Base-by-base conservation (phyloP, 92 coral and sea anemone genomes). In the Siderastrea radians region DNA sequence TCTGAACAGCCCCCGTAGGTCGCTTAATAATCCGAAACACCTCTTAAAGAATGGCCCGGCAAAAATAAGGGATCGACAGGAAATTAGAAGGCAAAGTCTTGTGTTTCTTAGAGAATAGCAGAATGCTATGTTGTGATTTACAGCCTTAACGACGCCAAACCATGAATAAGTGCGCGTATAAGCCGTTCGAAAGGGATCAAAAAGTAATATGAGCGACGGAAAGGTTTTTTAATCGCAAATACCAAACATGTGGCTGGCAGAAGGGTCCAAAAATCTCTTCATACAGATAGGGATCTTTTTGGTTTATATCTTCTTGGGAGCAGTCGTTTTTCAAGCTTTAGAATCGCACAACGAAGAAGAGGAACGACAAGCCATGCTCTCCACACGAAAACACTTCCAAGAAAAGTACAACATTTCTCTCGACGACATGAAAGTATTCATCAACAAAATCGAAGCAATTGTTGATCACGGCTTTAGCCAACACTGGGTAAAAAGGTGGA, bases 401-500 rank as follows among this genome's bases (percentile, higher is more conserved):
- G 19, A 68, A 19, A 95, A 94, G 73, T 98, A 95, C 83, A 98
- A 98, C 80, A 96, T 98, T 17, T 90, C 91, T 19, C 96, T 94
- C 4, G 94, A 86, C 1, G 99, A 98, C 73, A 87, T 98, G 80
- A 86, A 81, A 48, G 84, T 74, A 55, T 98, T 98, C 68, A 80
- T 98, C 58, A 84, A 85, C 62, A 92, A 88, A 73, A 82, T 98
- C 10, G 98, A 98, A 49, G 91, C 93, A 26, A 95, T 98, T 52
- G 93, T 95, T 17, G 99, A 98, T 80, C 99, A 98, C 65, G 99
- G 99, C 4, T 98, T 94, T 68, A 92, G 97, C 49, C 85, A 95
- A 61, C 94, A 98, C 48, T 98, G 99, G 99, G 93, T 94, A 3
- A 86, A 78, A 26, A 75, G 99, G 49, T 98, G 99, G 99, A 92